Percentiles rank a stretch among this genome's conserved stretches.
phyloP scores from a whole-genome alignment of 1,140 invertebrate species.

The Caenorhabditis briggsae region DNA sequence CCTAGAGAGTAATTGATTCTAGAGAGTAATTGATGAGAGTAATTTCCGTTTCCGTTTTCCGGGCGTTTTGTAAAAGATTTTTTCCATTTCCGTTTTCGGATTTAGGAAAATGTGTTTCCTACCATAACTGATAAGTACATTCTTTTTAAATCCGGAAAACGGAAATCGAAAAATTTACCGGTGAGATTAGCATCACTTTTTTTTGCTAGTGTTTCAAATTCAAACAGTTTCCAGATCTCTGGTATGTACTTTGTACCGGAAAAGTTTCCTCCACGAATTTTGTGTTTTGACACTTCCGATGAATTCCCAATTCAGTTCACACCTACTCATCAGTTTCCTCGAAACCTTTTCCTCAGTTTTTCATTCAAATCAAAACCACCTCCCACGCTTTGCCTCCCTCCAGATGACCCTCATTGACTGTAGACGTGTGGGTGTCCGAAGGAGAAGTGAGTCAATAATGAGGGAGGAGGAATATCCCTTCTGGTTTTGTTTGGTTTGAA shows the following conservation, averaged over 20 bases:
- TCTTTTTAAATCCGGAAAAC: too few species aligned
- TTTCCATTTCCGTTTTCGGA: too few species aligned
- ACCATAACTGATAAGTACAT: too few species aligned
- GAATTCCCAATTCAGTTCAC: neutral
- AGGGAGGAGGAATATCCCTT: neutral
- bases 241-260: neutral
- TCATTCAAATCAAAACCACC: neutral
- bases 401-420: conserved; percentile 52
- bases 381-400: neutral
- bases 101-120: too few species aligned
- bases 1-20: too few species aligned
- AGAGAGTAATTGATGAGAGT: too few species aligned
- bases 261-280: neutral
- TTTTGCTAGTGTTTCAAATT: too few species aligned
- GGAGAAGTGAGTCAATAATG: conserved; percentile 19
- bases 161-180: too few species aligned
- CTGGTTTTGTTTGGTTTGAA: neutral
- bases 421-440: conserved; percentile 43
- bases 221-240: neutral
- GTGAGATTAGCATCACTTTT: too few species aligned
- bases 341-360: neutral
- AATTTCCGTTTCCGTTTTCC: too few species aligned
- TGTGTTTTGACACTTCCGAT: conserved; percentile 9
- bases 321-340: conserved; percentile 10
- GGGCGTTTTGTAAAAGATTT: too few species aligned